Conservation (phyloP, 2,888 invertebrate species). For the Spatulosminthurus flaviceps region DNA sequence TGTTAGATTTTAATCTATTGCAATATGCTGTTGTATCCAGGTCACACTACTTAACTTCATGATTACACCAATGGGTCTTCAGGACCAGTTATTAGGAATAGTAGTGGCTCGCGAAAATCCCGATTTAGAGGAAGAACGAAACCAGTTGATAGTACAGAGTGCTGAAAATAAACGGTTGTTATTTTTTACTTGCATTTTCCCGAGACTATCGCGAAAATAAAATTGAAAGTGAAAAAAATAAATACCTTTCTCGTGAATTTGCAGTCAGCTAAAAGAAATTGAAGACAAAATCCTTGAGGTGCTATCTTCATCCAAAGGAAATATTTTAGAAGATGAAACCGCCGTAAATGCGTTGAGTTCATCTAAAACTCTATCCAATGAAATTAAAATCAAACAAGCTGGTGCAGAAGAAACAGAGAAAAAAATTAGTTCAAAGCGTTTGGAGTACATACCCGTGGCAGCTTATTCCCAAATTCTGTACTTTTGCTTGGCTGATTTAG, state of each 20-base stretch:
- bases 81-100: conserved; percentile 88
- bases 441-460: conserved; percentile 90
- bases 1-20: too few relatives aligned
- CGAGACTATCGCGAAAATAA: neutral
- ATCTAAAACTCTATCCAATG: conserved; percentile 88
- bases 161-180: conserved; percentile 75
- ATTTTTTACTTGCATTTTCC: neutral
- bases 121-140: conserved; percentile 82
- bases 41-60: conserved; percentile 88
- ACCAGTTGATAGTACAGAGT: conserved; percentile 79
- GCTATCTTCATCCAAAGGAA: conserved; percentile 73
- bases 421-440: conserved; percentile 82
- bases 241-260: neutral
- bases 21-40: conserved; percentile 54
- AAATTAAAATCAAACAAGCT: conserved; percentile 89
- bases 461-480: conserved; percentile 88
- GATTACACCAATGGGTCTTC: conserved; percentile 86
- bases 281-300: conserved; percentile 90
- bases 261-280: conserved; percentile 79
- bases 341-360: conserved; percentile 82
- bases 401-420: conserved; percentile 89
- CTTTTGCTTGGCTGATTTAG: conserved; percentile 85
- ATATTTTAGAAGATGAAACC: conserved; percentile 86
- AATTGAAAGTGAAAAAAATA: neutral
- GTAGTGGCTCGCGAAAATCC: conserved; percentile 88